These are phyloP conservation scores for Poecile atricapillus DNA, from an alignment of 2,113 vertebrate genomes.

Conservation along the genomic window DNA sequence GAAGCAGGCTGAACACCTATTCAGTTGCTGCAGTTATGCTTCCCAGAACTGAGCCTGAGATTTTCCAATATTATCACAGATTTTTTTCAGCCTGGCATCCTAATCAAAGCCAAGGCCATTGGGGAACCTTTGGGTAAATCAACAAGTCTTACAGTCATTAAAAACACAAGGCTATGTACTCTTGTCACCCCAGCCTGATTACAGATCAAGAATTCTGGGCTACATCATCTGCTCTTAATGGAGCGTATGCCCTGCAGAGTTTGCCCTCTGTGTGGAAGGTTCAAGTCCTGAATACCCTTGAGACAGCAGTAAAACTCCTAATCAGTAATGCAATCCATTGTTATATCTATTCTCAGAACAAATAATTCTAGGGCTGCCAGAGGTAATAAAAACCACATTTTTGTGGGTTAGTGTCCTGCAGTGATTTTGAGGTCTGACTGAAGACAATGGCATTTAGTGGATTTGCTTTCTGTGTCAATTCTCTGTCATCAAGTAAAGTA, in stretches of 20 bases:
- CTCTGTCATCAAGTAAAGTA: neutral
- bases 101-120: neutral
- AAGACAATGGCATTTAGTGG: neutral
- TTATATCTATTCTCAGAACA: neutral
- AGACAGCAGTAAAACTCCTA: neutral
- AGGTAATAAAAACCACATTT: neutral
- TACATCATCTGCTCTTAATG: neutral
- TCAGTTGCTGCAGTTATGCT: neutral
- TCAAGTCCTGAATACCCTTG: neutral
- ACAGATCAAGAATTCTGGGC: neutral
- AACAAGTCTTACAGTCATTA: neutral
- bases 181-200: neutral
- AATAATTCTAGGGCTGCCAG: neutral
- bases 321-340: neutral
- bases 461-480: neutral
- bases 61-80: neutral
- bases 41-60: neutral
- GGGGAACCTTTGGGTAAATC: neutral
- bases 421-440: neutral
- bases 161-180: neutral
- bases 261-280: neutral
- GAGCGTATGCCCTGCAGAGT: fast-evolving
- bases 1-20: neutral
- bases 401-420: neutral
- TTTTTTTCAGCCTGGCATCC: neutral